Percentiles rank a stretch among this genome's conserved stretches.
phyloP scores from a whole-genome alignment of 2,888 invertebrate genomes.

The Mongoloraphidia duomilia region DNA sequence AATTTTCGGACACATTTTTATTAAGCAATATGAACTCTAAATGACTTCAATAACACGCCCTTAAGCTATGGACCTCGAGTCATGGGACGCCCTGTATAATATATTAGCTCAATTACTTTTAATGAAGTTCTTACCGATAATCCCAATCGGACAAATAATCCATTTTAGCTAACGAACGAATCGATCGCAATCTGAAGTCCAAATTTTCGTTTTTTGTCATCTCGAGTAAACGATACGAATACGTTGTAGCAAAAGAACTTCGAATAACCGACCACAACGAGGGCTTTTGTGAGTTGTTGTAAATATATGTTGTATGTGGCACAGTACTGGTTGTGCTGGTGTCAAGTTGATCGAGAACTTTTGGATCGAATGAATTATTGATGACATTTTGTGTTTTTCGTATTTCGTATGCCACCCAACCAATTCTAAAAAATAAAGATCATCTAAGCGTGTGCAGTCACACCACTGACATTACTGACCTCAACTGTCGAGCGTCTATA shows the following conservation, averaged over 20 bases:
- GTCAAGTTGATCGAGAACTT: conserved; percentile 23
- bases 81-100: too few relatives aligned
- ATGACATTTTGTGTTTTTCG: conserved; percentile 22
- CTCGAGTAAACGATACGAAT: conserved; percentile 47
- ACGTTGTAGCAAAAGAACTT: conserved; percentile 24
- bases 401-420: conserved; percentile 24
- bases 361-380: conserved; percentile 24
- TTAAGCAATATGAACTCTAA: too few relatives aligned
- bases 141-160: conserved; percentile 39
- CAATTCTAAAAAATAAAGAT: conserved; percentile 3
- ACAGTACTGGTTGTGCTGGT: too few relatives aligned
- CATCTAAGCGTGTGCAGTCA: not conserved
- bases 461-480: not conserved
- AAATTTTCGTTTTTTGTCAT: conserved; percentile 49
- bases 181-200: conserved; percentile 45
- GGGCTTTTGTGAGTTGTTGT: conserved; percentile 8
- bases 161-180: conserved; percentile 47
- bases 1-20: too few relatives aligned
- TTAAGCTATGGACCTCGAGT: too few relatives aligned
- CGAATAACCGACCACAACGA: conserved; percentile 9
- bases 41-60: too few relatives aligned
- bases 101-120: too few relatives aligned
- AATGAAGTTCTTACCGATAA: conserved; percentile 15
- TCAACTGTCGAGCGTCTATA: too few relatives aligned
- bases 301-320: conserved; percentile 4